Conservation (phyloP, 2,888 invertebrate genomes). For the Idaea biselata region DNA sequence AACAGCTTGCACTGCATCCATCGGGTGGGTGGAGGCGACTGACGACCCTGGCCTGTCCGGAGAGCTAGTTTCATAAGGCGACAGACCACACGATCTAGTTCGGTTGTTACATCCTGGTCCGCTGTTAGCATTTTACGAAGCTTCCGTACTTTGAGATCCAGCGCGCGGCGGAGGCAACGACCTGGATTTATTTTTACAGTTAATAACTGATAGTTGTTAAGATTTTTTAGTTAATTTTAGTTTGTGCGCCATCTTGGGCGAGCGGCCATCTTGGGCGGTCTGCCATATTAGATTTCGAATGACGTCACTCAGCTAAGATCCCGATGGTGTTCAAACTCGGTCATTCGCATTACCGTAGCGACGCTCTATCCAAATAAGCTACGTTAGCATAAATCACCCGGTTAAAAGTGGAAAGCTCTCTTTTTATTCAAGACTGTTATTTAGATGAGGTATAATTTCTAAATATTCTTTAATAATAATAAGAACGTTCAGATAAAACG, state of each 20-base stretch:
- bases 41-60: slow-evolving; percentile 40
- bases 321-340: too few relatives aligned
- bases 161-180: slow-evolving; percentile 54
- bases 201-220: neutral
- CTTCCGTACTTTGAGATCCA: slow-evolving; percentile 60
- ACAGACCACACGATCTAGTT: slow-evolving; percentile 61
- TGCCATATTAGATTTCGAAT: neutral
- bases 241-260: neutral
- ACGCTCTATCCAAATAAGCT: too few relatives aligned
- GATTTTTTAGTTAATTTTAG: neutral
- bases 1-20: slow-evolving; percentile 70
- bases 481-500: too few relatives aligned
- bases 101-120: slow-evolving; percentile 61
- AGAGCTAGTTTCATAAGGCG: slow-evolving; percentile 64
- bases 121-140: slow-evolving; percentile 53
- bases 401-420: too few relatives aligned
- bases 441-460: too few relatives aligned
- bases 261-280: neutral
- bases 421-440: too few relatives aligned
- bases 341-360: too few relatives aligned
- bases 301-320: too few relatives aligned
- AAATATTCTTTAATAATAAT: too few relatives aligned
- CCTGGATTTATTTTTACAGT: slow-evolving; percentile 31
- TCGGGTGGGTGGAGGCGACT: slow-evolving; percentile 46
- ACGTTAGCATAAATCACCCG: too few relatives aligned